Evolutionary conservation across 2,888 invertebrate species (phyloP).

Genomic region (Stenoptilia bipunctidactyla): DNA sequence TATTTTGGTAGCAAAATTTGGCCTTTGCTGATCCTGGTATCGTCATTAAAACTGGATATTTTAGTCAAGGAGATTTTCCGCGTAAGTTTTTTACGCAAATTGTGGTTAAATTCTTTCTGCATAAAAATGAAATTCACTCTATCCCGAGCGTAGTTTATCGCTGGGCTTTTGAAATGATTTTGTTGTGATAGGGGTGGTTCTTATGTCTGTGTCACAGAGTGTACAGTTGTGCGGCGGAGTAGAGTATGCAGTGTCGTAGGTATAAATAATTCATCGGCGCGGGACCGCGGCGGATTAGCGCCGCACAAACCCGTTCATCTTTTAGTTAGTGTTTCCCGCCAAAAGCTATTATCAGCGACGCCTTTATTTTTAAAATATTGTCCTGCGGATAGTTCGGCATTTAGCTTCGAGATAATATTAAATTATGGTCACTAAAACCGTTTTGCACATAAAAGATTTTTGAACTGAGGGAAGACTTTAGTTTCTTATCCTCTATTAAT

Average conservation of each 20-base stretch:
- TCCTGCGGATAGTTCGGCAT: conserved; percentile 2
- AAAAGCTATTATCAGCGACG: conserved; percentile 22
- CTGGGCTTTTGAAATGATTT: background rate
- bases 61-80: background rate
- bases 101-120: background rate
- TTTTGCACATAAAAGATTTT: background rate
- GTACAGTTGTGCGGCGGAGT: background rate
- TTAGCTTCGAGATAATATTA: background rate
- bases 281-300: conserved; percentile 22
- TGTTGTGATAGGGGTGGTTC: background rate
- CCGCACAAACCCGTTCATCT: conserved; percentile 23
- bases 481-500: background rate
- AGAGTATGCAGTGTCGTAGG: background rate
- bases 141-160: background rate
- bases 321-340: conserved; percentile 23
- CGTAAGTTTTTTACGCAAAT: background rate
- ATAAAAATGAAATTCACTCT: background rate
- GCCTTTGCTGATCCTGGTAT: no score
- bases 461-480: no score
- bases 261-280: conserved; percentile 26
- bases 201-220: background rate
- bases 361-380: conserved; percentile 19
- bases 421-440: background rate
- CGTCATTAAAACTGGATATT: background rate
- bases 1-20: no score